Conservation (phyloP, 2,888 invertebrate species). For the Hypercompe scribonia region DNA sequence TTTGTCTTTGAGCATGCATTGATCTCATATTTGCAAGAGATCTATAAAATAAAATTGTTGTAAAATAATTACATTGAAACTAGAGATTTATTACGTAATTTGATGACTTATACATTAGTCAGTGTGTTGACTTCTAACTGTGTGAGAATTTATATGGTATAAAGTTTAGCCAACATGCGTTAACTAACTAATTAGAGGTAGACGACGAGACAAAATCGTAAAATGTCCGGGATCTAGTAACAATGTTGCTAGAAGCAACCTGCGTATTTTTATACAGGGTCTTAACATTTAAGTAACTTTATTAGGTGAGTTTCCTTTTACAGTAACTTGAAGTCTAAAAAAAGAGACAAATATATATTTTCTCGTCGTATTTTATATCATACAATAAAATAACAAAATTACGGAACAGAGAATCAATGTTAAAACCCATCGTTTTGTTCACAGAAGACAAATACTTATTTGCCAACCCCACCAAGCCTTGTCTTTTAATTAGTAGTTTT, state of each 20-base stretch:
- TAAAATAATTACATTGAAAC: not conserved
- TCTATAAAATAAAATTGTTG: too few relatives aligned
- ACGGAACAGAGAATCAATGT: too few relatives aligned
- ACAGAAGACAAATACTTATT: too few relatives aligned
- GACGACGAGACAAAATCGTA: constrained; percentile 44
- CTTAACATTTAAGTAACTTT: constrained; percentile 12
- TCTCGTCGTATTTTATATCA: not conserved
- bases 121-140: constrained; percentile 21
- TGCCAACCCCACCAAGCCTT: too few relatives aligned
- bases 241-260: constrained; percentile 30
- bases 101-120: constrained; percentile 27
- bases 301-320: not conserved
- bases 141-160: constrained; percentile 35
- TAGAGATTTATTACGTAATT: not conserved
- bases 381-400: too few relatives aligned
- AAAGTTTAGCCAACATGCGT: constrained; percentile 44
- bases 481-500: too few relatives aligned
- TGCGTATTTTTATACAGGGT: constrained; percentile 18
- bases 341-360: not conserved
- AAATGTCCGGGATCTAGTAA: constrained; percentile 42
- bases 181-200: constrained; percentile 48
- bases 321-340: not conserved
- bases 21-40: not conserved
- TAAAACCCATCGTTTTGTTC: too few relatives aligned
- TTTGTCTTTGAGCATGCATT: not conserved